Percentiles rank a stretch among this genome's conserved stretches.
Evolutionary conservation across 2,797 vertebrate genomes (phyloP).

Genomic region (Pipistrellus pygmaeus): DNA sequence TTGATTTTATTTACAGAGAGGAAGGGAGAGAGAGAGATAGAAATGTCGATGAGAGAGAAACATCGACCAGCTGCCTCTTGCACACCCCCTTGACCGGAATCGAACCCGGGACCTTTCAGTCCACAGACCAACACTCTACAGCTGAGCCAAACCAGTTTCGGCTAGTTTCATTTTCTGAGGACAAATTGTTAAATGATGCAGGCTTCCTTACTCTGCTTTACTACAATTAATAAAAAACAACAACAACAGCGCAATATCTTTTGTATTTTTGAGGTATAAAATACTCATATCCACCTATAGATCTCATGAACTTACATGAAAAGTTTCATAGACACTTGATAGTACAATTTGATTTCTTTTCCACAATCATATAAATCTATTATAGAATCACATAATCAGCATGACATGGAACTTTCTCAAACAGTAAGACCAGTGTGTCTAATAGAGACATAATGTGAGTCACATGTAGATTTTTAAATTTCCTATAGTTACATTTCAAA

Average conservation of each 20-base stretch:
- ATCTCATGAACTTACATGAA: background rate
- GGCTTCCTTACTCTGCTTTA: slow-evolving; percentile 2
- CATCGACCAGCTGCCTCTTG: no score
- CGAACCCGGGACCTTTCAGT: no score
- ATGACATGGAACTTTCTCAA: background rate
- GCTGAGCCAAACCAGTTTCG: no score
- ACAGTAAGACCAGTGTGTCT: background rate
- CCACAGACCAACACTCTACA: no score
- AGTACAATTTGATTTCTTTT: background rate
- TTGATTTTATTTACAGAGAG: no score
- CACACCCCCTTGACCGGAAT: no score
- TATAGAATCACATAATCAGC: slow-evolving; percentile 1
- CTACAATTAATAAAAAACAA: background rate
- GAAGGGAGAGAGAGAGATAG: no score
- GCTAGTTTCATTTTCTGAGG: background rate
- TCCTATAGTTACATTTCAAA: background rate
- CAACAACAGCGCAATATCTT: background rate
- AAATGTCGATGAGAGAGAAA: no score
- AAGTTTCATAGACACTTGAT: background rate
- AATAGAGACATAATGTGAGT: background rate
- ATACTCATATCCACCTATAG: background rate
- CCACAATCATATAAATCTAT: background rate
- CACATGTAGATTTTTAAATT: background rate
- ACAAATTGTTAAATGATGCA: background rate
- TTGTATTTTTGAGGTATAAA: background rate